Evolutionary conservation across 2,888 invertebrate species (phyloP), one percentile per base, ranked within the genome.

Genomic region (Gymnoscelis rufifasciata): DNA sequence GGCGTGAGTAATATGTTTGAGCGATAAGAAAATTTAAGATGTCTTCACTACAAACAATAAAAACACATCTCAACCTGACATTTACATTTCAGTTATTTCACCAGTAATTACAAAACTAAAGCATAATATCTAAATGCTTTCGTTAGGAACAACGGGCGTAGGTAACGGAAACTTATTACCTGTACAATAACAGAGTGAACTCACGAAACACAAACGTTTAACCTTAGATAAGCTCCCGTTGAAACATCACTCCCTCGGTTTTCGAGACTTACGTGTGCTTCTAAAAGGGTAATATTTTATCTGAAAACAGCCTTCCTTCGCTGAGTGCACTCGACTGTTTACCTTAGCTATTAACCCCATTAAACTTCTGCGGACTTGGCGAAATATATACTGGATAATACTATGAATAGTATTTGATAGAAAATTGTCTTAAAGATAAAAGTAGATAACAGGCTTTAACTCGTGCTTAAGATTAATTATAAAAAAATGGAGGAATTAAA

Each of bases 231-330:
- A 49, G 41, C 41, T 13, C 38, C 56, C 57, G 65, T 59, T 55
- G 59, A 64, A 68, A 66, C 70, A 73, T 70, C 68, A 66, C 59
- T 69, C 64, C 55, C 63, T 51, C 62, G 64, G 61, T 60, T 65
- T 54, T 57, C 59, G 54, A 60, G 68, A 70, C 67, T 71, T 67
- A 73, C 71, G 69, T 74, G 72, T 78, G 76, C 74, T 74, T 74
- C 78, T 82, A 71, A 82, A 82, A 82, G 82, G 82, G 81, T 80
- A 78, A 82, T 82, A 81, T 80, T 82, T 82, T 80, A 78, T 76
- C 68, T 69, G 74, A 62, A 75, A 79, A 78, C 76, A 76, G 75
- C 77, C 62, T 63, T 58, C 61, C 58, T 62, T 59, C 60, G 53
- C 55, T 62, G 64, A 78, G 77, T 78, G 79, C 79, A 79, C 81